Evolutionary conservation across 2,797 vertebrate species (phyloP), one percentile per base, ranked within the genome.

Genomic region (Rhyacichthys aspro): DNA sequence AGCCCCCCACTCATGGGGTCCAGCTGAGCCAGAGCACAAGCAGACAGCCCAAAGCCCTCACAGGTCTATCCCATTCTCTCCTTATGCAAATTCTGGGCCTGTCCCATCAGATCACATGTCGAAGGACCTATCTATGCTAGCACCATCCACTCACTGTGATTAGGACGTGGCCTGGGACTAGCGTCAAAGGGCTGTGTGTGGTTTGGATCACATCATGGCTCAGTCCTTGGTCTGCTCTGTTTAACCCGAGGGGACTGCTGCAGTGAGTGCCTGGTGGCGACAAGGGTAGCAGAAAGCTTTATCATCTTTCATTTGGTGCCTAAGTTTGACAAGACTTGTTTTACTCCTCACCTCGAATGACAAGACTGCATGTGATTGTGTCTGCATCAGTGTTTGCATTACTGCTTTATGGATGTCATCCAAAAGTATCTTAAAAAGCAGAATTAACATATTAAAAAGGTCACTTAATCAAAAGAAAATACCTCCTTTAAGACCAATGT

Each of bases 401-500:
- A 78, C 77, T 81, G 86, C 83, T 91, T 90, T 86, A 81, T 70
- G 82, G 81, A 78, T 81, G 78, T 76, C 71, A 82, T 83, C 67
- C 76, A 74, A 79, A 87, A 81, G 67, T 63, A 78, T 84, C 67
- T 70, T 64, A 56, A 76, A 68, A 77, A 75, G 74, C 66, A 59
- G 72, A 66, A 83, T 65, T 76, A 83, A 86, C 70, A 76, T 86
- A 73, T 82, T 82, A 37, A 85, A 86, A 89, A 84, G 79, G 78
- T 88, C 66, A 86, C 78, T 83, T 77, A 81, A 86, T 85, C 66
- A 59, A 88, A 88, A 84, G 81, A 88, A 89, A 84, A 95, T 95
- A 96, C 96, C 96, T 96, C 95, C 94, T 92, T 89, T 82, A 93
- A 94, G 94, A 96, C 94, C 94, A 96, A 96, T 95, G 94, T 96